Conservation (phyloP, 2,797 vertebrate genomes). For the Myotis vivesi region DNA sequence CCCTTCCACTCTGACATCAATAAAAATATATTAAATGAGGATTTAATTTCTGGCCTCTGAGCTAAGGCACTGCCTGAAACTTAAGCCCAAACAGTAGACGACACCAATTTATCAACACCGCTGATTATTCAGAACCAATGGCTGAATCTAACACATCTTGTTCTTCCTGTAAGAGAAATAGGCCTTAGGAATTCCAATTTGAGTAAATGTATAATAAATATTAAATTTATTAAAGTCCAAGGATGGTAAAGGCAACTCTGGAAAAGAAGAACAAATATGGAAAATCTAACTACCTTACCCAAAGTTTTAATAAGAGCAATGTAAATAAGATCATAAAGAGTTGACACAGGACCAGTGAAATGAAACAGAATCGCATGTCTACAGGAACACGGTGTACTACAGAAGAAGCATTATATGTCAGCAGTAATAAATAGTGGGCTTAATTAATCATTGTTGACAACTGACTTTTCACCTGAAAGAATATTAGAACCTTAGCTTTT, state of each 20-base stretch:
- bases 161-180: background rate
- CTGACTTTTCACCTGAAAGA: constrained; percentile 5
- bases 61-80: background rate
- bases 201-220: background rate
- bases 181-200: background rate
- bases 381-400: background rate
- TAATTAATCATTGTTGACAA: background rate
- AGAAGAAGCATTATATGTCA: background rate
- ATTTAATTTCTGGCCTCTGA: background rate
- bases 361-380: background rate
- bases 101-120: background rate
- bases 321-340: background rate
- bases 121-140: background rate
- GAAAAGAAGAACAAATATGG: background rate
- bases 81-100: background rate
- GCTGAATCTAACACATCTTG: background rate
- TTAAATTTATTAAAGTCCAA: constrained; percentile 11
- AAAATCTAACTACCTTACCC: background rate
- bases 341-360: background rate
- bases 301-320: background rate
- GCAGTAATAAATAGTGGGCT: background rate
- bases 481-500: background rate
- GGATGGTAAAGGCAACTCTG: background rate
- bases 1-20: too few relatives aligned
- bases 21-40: background rate